Evolutionary conservation across 2,113 vertebrate species (phyloP).

Genomic region (Coregonus clupeaformis): DNA sequence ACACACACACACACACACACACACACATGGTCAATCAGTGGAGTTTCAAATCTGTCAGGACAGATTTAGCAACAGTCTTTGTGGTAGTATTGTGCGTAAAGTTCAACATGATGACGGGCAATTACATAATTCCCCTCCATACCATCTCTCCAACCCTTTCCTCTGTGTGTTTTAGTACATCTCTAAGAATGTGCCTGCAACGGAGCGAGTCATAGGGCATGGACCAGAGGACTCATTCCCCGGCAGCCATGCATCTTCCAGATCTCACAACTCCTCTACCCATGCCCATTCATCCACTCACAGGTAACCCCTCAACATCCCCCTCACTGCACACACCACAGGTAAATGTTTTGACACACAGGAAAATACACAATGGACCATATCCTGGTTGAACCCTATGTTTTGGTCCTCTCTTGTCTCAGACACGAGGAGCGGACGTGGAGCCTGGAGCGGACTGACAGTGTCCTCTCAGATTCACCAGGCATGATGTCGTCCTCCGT

Average conservation of each 20-base stretch:
- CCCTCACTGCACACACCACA: slow-evolving; percentile 12
- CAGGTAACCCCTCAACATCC: slow-evolving; percentile 71
- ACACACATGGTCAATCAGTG: not conserved
- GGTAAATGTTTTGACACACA: slow-evolving; percentile 24
- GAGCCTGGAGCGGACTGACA: slow-evolving; percentile 93
- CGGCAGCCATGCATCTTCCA: slow-evolving; percentile 92
- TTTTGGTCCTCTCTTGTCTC: slow-evolving; percentile 40
- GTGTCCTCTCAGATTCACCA: slow-evolving; percentile 91
- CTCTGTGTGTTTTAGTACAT: slow-evolving; percentile 80
- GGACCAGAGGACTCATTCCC: slow-evolving; percentile 90
- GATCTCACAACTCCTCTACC: slow-evolving; percentile 93
- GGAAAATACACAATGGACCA: not conserved
- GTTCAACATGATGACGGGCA: no score
- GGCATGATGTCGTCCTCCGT: slow-evolving; percentile 94
- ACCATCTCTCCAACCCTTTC: slow-evolving; percentile 36
- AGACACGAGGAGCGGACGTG: slow-evolving; percentile 95
- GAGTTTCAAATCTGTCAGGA: slow-evolving; percentile 3
- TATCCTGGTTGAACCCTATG: not conserved
- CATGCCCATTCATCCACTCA: slow-evolving; percentile 92
- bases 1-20: no score
- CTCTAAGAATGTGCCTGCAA: slow-evolving; percentile 92
- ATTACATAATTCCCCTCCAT: no score
- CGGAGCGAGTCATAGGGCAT: slow-evolving; percentile 89
- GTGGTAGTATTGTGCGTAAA: no score
- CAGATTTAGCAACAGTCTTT: no score